A percentile compares a stretch with the other conserved stretches of the same genome.
These are phyloP conservation scores for Griposia aprilina DNA, from an alignment of 2,888 invertebrate genomes.

Conservation along the genomic window DNA sequence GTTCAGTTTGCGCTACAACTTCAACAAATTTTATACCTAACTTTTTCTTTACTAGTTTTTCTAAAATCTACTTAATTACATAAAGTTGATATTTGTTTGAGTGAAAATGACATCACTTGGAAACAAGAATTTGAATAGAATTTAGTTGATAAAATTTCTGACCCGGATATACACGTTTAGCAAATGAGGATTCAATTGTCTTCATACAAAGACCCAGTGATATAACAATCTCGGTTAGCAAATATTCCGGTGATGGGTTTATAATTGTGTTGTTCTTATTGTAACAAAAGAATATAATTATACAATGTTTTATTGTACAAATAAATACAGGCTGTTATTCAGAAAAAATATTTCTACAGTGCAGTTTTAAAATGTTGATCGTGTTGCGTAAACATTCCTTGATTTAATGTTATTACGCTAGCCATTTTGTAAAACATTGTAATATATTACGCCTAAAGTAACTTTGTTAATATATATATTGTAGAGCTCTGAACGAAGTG, in stretches of 20 bases:
- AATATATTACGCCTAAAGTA: conserved; percentile 8
- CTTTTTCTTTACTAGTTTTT: too few relatives aligned
- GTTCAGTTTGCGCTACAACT: not conserved
- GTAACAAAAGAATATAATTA: not conserved
- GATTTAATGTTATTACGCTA: not conserved
- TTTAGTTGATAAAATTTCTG: not conserved
- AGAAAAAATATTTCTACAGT: not conserved
- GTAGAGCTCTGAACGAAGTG: too few relatives aligned
- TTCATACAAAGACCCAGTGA: conserved; percentile 3
- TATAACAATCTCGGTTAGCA: conserved; percentile 2
- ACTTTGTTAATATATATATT: conserved; percentile 27
- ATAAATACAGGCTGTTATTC: not conserved
- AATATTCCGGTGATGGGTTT: conserved; percentile 19
- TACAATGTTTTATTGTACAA: not conserved
- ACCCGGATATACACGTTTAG: not conserved
- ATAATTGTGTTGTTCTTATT: conserved; percentile 10
- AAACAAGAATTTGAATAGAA: not conserved
- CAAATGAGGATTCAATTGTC: not conserved
- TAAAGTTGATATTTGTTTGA: too few relatives aligned
- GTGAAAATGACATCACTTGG: not conserved
- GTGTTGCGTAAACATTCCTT: not conserved
- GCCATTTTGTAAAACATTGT: conserved; percentile 14
- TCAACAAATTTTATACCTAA: too few relatives aligned
- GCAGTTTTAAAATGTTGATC: too few relatives aligned
- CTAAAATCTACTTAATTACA: not conserved